Base-by-base conservation (phyloP, 2,888 invertebrate species). In the Lasioglossum marginatum region DNA sequence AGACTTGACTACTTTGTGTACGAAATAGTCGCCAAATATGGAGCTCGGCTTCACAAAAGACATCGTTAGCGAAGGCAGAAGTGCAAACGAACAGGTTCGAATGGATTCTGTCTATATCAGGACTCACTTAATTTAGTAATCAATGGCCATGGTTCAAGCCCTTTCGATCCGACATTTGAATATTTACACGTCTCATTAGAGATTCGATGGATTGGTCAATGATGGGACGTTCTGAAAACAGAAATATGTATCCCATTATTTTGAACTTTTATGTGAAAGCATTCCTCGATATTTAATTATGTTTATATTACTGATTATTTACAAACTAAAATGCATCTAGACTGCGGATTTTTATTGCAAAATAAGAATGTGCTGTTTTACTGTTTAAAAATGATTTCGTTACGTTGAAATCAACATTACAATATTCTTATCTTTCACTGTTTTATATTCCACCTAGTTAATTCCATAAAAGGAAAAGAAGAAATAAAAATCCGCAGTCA, bases 51-150 rank as follows among this genome's bases (percentile, higher is more conserved):
- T 16, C 43, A 63, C 37, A 48, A 77, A 81, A 79, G 70, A 66
- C 72, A 74, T 80, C 74, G 45, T 73, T 84, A 78, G 19, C 34
- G 37, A 70, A 57, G 27, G 45, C 70, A 73, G 72, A 43, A 79
- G 76, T 79, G 77, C 48, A 83, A 83, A 75, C 71, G 57, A 57
- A 77, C 60, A 31, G 68, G 43, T 68, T 82, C 78, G 48, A 72
- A 70, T 79, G 66, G 63, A 70, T 76, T 60, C 82, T 68, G 82
- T 77, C 31, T 82, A 76, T 68, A 43, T 23, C n/a, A 37, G 48
- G 80, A 48, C 79, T 80, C 76, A 72, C 63, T 85, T 89, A 87
- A 90, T 89, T 87, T 84, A 79, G 78, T 70, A 80, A 70, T 75
- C 81, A 70, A 52, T 52, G 70, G 76, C 79, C 82, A 66, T 66